Evolutionary conservation across 2,113 vertebrate species (phyloP), one percentile per base, ranked within the genome.

Genomic region (Chaetodon trifascialis): DNA sequence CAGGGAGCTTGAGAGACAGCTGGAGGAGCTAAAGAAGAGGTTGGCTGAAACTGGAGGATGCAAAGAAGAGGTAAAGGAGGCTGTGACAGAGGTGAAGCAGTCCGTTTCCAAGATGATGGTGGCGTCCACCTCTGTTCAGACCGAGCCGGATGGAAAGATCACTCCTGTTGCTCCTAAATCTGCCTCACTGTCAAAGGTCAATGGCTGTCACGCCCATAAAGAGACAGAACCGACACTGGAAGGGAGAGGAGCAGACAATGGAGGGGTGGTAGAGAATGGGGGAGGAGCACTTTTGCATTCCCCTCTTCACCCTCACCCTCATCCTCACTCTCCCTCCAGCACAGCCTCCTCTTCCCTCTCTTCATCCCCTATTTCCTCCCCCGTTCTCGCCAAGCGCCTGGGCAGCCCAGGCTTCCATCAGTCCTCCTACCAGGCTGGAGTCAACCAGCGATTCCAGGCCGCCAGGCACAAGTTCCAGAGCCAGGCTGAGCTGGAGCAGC

Each of bases 391-490:
- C 0, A 98, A 98, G 60, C 97, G 98, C 49, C 46, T 97, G 0
- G 82, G 93, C 80, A 97, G 96, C n/a, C 88, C 96, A 0, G 93
- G 95, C 0, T 95, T 96, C 70, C 98, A 97, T 90, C 97, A 97
- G 76, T 97, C 97, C 0, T 96, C 96, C 82, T 99, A 98, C 93
- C 98, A 99, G 88, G 96, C 97, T 14, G 96, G 98, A 58, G 95
- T 99, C 93, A 99, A 98, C 84, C 98, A 99, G 69, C 95, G 98
- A 0, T 99, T 99, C 94, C 98, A 99, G 0, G 98, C 98, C 0
- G 98, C 98, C 34, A 89, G 98, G 5, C 97, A 99, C 95, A 99
- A 97, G 92, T 99, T 99, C 85, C 98, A 99, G 91, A 93, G 95
- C 3, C 98, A 99, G 54, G 96, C 96, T 0, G 98, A 99, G 80